A percentile compares a stretch with the other conserved stretches of the same genome.
Conservation (phyloP, 2,113 vertebrate species). For the Sitta europaea region DNA sequence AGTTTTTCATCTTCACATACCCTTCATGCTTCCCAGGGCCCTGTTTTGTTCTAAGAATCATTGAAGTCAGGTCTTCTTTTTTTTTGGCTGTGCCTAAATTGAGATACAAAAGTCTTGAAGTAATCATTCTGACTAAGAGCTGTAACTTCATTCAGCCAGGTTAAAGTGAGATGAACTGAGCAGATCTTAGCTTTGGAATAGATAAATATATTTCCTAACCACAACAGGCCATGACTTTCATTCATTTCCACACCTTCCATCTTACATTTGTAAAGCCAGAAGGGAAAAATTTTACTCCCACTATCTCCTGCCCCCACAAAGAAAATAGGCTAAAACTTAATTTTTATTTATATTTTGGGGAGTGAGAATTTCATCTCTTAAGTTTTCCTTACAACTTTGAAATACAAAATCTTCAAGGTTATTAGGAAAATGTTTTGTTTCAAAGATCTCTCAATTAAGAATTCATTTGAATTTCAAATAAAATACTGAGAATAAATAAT, state of each 20-base stretch:
- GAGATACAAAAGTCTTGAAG: neutral
- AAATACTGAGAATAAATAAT: neutral
- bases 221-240: neutral
- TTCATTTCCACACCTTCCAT: neutral
- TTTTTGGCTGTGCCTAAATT: neutral
- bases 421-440: neutral
- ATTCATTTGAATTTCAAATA: neutral
- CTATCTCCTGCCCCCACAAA: no score
- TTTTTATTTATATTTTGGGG: neutral
- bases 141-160: neutral
- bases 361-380: neutral
- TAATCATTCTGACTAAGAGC: neutral
- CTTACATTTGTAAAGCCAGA: neutral
- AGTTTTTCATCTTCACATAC: neutral
- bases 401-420: neutral
- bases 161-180: neutral
- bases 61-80: neutral
- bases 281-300: neutral
- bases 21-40: neutral
- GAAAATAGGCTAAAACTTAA: neutral
- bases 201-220: neutral
- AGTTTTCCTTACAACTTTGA: neutral
- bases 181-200: neutral
- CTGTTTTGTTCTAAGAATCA: neutral
- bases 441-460: neutral